Evolutionary conservation across 2,797 vertebrate species (phyloP).

Genomic region (Sebastolobus alascanus): DNA sequence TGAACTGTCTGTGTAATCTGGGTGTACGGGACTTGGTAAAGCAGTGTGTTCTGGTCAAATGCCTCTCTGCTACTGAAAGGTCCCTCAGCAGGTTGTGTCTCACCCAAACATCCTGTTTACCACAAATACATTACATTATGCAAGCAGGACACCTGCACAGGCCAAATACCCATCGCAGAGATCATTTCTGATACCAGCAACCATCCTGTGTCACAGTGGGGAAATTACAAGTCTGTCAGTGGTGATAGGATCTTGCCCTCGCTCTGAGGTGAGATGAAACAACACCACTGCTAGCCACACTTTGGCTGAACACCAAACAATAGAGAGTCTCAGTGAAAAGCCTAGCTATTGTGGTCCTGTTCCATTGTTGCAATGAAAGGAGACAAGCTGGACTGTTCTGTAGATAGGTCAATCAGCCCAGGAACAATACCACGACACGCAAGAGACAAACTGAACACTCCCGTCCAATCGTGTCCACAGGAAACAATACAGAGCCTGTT

Average conservation of each 20-base stretch:
- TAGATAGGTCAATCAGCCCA: constrained; percentile 40
- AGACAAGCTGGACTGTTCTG: constrained; percentile 36
- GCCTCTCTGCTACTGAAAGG: neutral
- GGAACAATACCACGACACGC: constrained; percentile 33
- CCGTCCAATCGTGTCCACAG: constrained; percentile 27
- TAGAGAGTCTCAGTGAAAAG: constrained; percentile 44
- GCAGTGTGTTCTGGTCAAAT: neutral
- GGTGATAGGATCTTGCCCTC: constrained; percentile 55
- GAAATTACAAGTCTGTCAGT: constrained; percentile 32
- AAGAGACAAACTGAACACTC: constrained; percentile 10
- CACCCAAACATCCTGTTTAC: constrained; percentile 3
- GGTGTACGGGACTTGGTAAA: neutral
- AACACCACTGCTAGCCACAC: constrained; percentile 37
- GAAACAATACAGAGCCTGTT: constrained; percentile 21
- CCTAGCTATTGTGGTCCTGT: constrained; percentile 26
- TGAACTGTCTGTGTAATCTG: neutral
- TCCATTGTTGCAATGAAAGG: constrained; percentile 28
- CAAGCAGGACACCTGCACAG: neutral
- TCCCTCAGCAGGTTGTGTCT: neutral
- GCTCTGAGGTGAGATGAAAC: constrained; percentile 48
- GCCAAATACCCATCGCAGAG: constrained; percentile 21
- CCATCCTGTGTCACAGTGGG: constrained; percentile 16
- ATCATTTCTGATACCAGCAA: constrained; percentile 12
- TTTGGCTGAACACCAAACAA: constrained; percentile 45
- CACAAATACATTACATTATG: neutral